Percentiles rank a stretch among this genome's conserved stretches.
Evolutionary conservation across 1,140 invertebrate species (phyloP).

Genomic region (Eumaeus atala): DNA sequence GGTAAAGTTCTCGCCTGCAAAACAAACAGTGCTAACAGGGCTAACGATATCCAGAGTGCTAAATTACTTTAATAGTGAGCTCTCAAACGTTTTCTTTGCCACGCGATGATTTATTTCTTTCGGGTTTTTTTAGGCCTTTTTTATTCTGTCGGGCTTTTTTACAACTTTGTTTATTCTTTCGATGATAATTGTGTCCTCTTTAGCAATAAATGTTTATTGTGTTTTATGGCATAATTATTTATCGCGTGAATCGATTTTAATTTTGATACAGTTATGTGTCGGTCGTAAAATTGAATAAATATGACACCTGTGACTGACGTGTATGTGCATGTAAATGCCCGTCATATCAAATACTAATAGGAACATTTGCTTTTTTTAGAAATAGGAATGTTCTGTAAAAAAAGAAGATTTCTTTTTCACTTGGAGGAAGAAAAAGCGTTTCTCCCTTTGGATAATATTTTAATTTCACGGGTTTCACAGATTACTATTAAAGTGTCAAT

Average conservation of each 20-base stretch:
- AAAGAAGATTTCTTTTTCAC: too few species aligned
- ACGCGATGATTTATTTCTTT: conserved; percentile 36
- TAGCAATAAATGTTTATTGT: conserved; percentile 5
- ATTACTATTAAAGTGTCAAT: too few species aligned
- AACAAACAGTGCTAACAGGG: conserved; percentile 62
- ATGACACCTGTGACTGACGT: too few species aligned
- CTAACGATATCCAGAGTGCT: conserved; percentile 46
- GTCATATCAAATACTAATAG: too few species aligned
- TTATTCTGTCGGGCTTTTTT: conserved; percentile 20
- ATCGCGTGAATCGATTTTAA: background rate
- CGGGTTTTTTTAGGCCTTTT: conserved; percentile 13
- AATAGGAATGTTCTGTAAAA: too few species aligned
- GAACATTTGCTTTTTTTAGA: too few species aligned
- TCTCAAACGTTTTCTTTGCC: conserved; percentile 31
- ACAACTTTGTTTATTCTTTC: conserved; percentile 11
- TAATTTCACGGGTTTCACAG: too few species aligned
- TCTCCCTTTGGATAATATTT: too few species aligned
- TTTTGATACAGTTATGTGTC: background rate
- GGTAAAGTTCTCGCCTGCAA: conserved; percentile 64
- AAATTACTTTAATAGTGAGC: conserved; percentile 62
- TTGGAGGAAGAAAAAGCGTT: too few species aligned
- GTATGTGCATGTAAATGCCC: too few species aligned
- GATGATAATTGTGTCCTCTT: background rate
- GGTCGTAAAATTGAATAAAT: too few species aligned
- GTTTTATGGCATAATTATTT: conserved; percentile 6